A percentile compares a stretch with the other conserved stretches of the same genome.
Conservation (phyloP, 1,140 invertebrate species). For the Rhagoletis zephyria region DNA sequence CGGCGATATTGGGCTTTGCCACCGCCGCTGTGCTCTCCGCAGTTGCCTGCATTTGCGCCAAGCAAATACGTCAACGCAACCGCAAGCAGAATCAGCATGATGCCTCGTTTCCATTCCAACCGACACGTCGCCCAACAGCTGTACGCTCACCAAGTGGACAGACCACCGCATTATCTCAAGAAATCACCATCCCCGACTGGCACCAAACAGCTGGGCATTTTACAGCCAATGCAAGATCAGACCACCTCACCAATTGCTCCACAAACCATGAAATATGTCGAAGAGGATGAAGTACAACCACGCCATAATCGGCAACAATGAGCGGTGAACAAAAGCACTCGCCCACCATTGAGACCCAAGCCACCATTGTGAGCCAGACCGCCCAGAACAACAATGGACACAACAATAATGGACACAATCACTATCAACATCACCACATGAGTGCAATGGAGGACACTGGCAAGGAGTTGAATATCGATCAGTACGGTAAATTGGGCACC, state of each 20-base stretch:
- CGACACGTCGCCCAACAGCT: constrained; percentile 76
- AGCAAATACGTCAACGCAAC: constrained; percentile 68
- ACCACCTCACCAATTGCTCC: constrained; percentile 66
- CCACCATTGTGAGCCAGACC: constrained; percentile 59
- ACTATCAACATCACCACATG: constrained; percentile 12
- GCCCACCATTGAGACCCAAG: constrained; percentile 67
- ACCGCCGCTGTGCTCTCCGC: constrained; percentile 68
- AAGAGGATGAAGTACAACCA: constrained; percentile 66
- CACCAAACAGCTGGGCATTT: constrained; percentile 74
- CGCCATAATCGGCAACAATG: constrained; percentile 56
- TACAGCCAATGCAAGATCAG: constrained; percentile 72
- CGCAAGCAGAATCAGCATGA: constrained; percentile 71
- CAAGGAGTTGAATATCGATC: constrained; percentile 73
- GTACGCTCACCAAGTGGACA: constrained; percentile 78
- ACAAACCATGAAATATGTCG: constrained; percentile 67
- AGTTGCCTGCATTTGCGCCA: constrained; percentile 70
- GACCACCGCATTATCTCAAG: constrained; percentile 85
- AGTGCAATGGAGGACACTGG: constrained; percentile 68
- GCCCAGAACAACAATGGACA: constrained; percentile 8
- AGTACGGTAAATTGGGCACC: constrained; percentile 82
- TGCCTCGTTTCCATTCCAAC: constrained; percentile 76
- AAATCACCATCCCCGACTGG: constrained; percentile 90
- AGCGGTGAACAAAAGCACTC: constrained; percentile 57
- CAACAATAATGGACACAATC: constrained; percentile 12
- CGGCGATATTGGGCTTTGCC: constrained; percentile 69